Evolutionary conservation across 1,140 invertebrate species (phyloP).

Genomic region (Drosophila elegans): DNA sequence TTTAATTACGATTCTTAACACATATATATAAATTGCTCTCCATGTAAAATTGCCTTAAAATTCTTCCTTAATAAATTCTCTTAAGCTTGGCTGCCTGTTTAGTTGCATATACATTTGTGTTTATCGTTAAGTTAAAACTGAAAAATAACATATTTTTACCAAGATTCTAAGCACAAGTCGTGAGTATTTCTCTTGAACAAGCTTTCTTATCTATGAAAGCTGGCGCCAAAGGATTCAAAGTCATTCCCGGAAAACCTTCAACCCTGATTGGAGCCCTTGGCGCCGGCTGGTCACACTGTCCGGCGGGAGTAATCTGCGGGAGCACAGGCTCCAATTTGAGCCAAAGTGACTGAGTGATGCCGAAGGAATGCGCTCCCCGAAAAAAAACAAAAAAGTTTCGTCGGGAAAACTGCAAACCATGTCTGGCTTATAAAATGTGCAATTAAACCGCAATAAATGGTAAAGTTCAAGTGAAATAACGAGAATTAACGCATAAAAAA

Average conservation of each 20-base stretch:
- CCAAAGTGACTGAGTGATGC: constrained; percentile 31
- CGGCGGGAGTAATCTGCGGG: constrained; percentile 31
- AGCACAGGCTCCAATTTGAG: constrained; percentile 31
- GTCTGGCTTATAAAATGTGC: constrained; percentile 33
- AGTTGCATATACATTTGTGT: too few species aligned
- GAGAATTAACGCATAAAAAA: constrained; percentile 12
- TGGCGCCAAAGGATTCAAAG: constrained; percentile 30
- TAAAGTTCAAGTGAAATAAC: constrained; percentile 37
- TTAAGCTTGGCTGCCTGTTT: too few species aligned
- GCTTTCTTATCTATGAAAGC: constrained; percentile 2
- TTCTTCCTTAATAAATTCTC: too few species aligned
- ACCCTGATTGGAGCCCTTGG: constrained; percentile 26
- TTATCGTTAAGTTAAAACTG: too few species aligned
- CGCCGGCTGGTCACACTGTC: constrained; percentile 17
- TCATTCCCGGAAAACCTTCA: constrained; percentile 15
- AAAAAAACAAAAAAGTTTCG: constrained; percentile 11
- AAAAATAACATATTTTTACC: too few species aligned
- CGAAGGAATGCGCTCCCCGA: constrained; percentile 37
- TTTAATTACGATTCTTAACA: too few species aligned
- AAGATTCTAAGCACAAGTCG: too few species aligned
- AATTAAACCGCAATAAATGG: constrained; percentile 32
- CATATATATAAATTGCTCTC: too few species aligned
- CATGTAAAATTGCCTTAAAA: too few species aligned
- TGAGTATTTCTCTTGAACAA: background rate
- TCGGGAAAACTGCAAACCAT: constrained; percentile 26